phyloP scores from a whole-genome alignment of 2,113 vertebrate species.

The Serilophus lunatus region DNA sequence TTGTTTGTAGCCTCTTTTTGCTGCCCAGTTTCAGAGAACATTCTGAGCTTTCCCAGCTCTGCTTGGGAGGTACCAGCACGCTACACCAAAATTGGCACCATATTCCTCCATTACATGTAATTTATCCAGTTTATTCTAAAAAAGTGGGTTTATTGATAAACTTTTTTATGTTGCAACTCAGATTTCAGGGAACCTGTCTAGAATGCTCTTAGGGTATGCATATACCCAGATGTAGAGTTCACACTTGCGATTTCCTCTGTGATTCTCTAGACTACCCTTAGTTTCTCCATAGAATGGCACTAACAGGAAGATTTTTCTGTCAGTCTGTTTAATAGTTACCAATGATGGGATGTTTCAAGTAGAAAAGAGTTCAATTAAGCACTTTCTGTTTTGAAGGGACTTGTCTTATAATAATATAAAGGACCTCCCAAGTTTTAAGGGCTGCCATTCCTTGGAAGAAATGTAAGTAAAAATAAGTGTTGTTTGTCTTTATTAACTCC shows the following conservation, averaged over 20 bases:
- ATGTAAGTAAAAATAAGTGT: slow-evolving; percentile 82
- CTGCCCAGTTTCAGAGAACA: not conserved
- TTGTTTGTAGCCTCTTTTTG: not conserved
- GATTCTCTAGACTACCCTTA: not conserved
- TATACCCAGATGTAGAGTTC: not conserved
- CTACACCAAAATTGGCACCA: not conserved
- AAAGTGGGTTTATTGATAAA: not conserved
- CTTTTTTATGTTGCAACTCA: not conserved
- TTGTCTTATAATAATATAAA: slow-evolving; percentile 92
- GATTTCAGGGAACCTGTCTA: not conserved
- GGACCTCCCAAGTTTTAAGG: slow-evolving; percentile 85
- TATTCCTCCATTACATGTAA: not conserved
- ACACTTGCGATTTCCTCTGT: not conserved
- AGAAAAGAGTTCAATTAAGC: not conserved
- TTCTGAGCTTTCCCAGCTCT: not conserved
- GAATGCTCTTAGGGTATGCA: not conserved
- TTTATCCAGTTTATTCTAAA: not conserved
- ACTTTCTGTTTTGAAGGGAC: slow-evolving; percentile 75
- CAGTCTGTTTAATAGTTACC: not conserved
- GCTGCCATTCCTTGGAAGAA: slow-evolving; percentile 88
- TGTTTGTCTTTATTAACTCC: not conserved
- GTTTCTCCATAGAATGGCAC: not conserved
- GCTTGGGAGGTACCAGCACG: not conserved
- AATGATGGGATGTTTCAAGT: not conserved
- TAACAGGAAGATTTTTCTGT: not conserved